Base-by-base conservation (phyloP, 2,113 vertebrate genomes). In the Pyrgilauda ruficollis region DNA sequence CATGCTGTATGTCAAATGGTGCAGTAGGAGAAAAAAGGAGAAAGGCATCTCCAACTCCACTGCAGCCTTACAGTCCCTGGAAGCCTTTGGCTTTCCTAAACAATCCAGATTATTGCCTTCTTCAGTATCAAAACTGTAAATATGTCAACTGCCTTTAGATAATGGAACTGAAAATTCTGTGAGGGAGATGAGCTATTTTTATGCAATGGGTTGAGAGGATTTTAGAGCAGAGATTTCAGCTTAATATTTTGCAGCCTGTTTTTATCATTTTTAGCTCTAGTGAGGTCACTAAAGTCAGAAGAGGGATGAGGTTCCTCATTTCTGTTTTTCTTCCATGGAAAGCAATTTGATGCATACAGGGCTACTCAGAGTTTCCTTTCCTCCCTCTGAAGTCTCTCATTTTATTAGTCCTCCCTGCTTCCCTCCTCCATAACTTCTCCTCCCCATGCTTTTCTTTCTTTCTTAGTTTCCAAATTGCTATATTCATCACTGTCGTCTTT, bases 401-500 rank as follows among this genome's bases (percentile, higher is more conserved):
- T 91, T 91, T 88, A 91, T 94, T 95, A 89, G 58, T 88, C 43
- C 31, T 93, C 47, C 37, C 41, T 80, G 56, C 11, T 78, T 20
- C 87, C 68, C 61, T 93, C 61, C 58, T 96, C 82, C 59, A 63
- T 81, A 94, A 91, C 66, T 87, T 97, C 43, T 78, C 73, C 30
- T 95, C 90, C 56, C 94, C 43, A 58, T 21, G 68, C 82, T 92
- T 86, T 96, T 93, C 94, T 96, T 97, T 93, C 61, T 68, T 96
- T 97, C 88, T 90, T 31, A 47, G 81, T 95, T 97, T 84, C 69
- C 94, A 94, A 97, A 97, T 98, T 89, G 93, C 97, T 97, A 61
- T 87, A 97, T 98, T 97, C 74, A 96, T 98, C 97, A 98, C 84
- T 97, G 97, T 98, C 76, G 41, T 16, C 43, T 94, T 96, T 70